Conservation (phyloP, 2,888 invertebrate species). For the Lasius platythorax region DNA sequence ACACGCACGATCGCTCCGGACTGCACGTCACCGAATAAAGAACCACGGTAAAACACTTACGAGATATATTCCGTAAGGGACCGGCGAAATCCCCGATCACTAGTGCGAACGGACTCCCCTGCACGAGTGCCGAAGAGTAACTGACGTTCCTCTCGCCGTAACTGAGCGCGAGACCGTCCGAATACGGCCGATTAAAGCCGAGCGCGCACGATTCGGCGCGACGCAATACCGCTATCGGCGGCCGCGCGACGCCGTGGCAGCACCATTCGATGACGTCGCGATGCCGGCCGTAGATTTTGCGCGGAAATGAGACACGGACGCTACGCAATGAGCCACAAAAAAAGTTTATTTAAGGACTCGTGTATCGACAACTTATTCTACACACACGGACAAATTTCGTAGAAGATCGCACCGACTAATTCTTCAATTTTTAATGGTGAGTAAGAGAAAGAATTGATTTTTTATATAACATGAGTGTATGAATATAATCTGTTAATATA, state of each 20-base stretch:
- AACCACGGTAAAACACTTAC: constrained; percentile 62
- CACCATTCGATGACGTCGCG: constrained; percentile 78
- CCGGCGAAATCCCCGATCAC: constrained; percentile 68
- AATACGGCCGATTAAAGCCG: constrained; percentile 74
- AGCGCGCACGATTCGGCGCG: constrained; percentile 75
- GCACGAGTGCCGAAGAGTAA: constrained; percentile 85
- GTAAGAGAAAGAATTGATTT: neutral
- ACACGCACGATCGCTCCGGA: neutral
- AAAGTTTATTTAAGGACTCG: neutral
- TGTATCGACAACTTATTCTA: neutral
- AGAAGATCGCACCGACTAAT: neutral
- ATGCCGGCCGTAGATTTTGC: constrained; percentile 43
- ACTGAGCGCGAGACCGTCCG: constrained; percentile 76
- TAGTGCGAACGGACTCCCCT: constrained; percentile 80
- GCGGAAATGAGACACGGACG: neutral
- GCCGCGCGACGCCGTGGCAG: constrained; percentile 80
- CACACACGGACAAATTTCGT: neutral
- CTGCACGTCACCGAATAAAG: neutral
- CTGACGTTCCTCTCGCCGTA: constrained; percentile 82
- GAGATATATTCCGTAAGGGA: constrained; percentile 68
- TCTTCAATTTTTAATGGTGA: neutral
- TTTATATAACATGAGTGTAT: neutral
- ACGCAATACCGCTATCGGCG: constrained; percentile 71
- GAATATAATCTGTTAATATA: neutral
- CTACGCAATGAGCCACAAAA: neutral